A percentile compares a stretch with the other conserved stretches of the same genome.
Evolutionary conservation across 1,140 invertebrate species (phyloP).

Genomic region (Vollenhovia emeryi): DNA sequence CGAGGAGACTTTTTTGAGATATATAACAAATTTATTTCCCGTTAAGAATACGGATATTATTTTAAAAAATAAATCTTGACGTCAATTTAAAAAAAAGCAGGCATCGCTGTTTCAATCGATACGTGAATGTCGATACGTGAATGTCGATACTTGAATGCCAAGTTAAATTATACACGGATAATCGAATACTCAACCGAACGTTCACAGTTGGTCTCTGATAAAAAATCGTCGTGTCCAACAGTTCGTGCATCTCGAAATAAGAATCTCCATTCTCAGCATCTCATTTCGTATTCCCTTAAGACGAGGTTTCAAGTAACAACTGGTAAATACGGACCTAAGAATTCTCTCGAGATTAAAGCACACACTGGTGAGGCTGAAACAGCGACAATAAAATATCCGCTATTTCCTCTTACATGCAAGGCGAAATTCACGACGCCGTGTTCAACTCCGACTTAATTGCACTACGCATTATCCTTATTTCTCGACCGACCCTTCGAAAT

Average conservation of each 20-base stretch:
- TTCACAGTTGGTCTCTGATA: background rate
- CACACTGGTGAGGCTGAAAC: background rate
- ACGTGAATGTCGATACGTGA: too few species aligned
- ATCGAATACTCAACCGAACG: background rate
- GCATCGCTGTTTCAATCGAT: background rate
- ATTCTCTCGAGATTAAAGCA: constrained; percentile 1
- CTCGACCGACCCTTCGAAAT: background rate
- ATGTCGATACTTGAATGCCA: background rate
- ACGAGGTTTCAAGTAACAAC: background rate
- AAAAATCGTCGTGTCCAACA: background rate
- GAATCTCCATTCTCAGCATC: background rate
- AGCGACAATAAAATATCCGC: background rate
- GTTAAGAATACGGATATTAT: background rate
- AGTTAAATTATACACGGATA: background rate
- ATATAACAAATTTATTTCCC: background rate
- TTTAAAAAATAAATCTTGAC: background rate
- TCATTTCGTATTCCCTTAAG: background rate
- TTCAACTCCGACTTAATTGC: constrained; percentile 3
- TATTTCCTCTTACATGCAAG: background rate
- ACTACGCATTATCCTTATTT: background rate
- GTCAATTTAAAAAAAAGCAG: background rate
- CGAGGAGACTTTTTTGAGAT: background rate
- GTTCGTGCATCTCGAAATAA: background rate
- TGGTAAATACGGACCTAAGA: background rate
- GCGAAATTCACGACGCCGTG: background rate